These are phyloP conservation scores for Xanthia togata DNA, from an alignment of 2,888 invertebrate species.

Conservation along the genomic window DNA sequence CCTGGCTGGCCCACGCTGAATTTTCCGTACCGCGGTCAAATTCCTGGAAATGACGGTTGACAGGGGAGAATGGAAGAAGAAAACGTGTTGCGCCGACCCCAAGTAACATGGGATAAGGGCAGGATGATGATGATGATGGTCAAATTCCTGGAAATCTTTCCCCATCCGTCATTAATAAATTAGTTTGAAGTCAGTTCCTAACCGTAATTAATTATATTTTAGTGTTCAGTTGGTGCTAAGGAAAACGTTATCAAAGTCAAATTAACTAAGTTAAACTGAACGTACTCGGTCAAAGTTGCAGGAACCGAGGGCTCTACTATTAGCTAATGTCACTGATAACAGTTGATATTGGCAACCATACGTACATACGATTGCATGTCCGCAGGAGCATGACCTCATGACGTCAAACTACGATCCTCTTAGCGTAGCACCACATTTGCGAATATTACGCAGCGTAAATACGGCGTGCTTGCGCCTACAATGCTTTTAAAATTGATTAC, in stretches of 20 bases:
- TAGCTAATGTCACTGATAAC: constrained; percentile 12
- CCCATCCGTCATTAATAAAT: not conserved
- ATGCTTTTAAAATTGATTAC: not conserved
- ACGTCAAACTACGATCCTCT: not conserved
- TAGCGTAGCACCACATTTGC: not conserved
- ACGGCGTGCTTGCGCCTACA: too few relatives aligned
- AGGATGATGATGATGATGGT: too few relatives aligned
- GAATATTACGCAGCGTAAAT: not conserved
- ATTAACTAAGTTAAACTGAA: constrained; percentile 19
- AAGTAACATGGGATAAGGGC: too few relatives aligned
- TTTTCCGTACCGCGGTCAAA: not conserved
- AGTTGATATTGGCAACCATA: not conserved
- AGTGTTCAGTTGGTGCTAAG: constrained; percentile 5
- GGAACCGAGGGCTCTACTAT: not conserved
- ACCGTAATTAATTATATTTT: not conserved
- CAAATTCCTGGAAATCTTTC: not conserved
- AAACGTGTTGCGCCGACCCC: too few relatives aligned
- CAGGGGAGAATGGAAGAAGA: too few relatives aligned
- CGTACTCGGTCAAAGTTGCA: not conserved
- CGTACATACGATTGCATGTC: not conserved
- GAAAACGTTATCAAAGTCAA: constrained; percentile 26
- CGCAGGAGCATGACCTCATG: not conserved
- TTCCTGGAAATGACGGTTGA: too few relatives aligned
- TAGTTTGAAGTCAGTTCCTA: not conserved
- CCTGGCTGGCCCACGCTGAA: too few relatives aligned